These are phyloP conservation scores for Anastrepha ludens DNA, from an alignment of 1,140 invertebrate species.

Conservation along the genomic window DNA sequence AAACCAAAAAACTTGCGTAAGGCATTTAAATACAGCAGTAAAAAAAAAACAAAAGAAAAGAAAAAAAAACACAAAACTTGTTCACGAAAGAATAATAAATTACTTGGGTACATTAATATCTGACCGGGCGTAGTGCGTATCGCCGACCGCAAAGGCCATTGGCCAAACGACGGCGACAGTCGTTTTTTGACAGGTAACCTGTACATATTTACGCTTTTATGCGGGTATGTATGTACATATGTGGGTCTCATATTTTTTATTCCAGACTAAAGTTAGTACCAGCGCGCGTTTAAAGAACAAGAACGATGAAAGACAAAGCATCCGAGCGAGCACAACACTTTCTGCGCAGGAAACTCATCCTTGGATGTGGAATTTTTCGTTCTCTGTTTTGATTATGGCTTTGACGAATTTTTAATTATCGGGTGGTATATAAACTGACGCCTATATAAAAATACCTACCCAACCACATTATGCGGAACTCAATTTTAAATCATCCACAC, in stretches of 20 bases:
- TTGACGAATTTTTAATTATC: too few species aligned
- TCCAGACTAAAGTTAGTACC: neutral
- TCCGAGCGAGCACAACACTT: too few species aligned
- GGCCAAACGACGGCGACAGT: neutral
- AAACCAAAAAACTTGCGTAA: neutral
- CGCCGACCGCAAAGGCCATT: neutral
- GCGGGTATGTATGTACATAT: neutral
- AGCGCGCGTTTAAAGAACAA: neutral
- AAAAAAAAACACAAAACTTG: conserved; percentile 9
- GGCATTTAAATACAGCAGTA: neutral
- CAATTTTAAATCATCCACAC: too few species aligned
- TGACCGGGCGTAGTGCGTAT: neutral
- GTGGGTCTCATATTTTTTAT: too few species aligned
- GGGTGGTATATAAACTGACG: too few species aligned
- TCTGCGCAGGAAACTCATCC: neutral
- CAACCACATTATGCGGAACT: too few species aligned
- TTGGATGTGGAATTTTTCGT: neutral
- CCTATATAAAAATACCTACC: too few species aligned
- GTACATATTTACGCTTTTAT: neutral
- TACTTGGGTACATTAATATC: neutral
- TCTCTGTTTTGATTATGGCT: neutral
- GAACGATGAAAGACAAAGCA: neutral
- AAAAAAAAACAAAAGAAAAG: neutral
- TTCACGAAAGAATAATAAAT: neutral
- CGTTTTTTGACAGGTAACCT: neutral